A percentile compares a stretch with the other conserved stretches of the same genome.
phyloP scores from a whole-genome alignment of 2,888 invertebrate species.

The Dioctria rufipes region DNA sequence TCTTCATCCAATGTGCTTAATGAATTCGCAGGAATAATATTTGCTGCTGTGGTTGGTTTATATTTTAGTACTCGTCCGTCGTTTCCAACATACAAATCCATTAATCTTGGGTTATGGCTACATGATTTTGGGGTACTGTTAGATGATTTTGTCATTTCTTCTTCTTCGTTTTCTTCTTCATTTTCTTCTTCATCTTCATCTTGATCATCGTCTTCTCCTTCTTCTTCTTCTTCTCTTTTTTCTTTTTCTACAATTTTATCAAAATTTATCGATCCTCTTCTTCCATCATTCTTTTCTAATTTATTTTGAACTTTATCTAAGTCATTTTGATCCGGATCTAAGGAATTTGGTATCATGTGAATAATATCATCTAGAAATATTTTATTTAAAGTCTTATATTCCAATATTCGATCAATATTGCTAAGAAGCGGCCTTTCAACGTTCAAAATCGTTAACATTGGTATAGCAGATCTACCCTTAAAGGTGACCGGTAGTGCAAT shows the following conservation, averaged over 20 bases:
- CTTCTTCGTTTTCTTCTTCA: background rate
- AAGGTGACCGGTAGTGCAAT: conserved; percentile 62
- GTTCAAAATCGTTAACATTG: conserved; percentile 63
- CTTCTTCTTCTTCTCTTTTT: no score
- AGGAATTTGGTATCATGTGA: background rate
- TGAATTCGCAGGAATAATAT: background rate
- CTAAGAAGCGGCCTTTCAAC: conserved; percentile 21
- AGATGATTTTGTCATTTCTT: background rate
- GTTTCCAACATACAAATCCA: conserved; percentile 5
- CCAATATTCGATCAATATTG: background rate
- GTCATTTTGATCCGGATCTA: background rate
- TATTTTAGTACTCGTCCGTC: conserved; percentile 12
- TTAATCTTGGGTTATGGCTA: background rate
- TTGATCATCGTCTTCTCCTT: background rate
- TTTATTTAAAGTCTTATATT: conserved; percentile 46
- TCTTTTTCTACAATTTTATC: no score
- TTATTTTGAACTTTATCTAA: conserved; percentile 3
- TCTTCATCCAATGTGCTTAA: conserved; percentile 27
- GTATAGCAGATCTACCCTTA: conserved; percentile 66
- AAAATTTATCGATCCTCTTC: no score
- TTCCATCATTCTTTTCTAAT: background rate
- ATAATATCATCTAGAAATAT: conserved; percentile 41
- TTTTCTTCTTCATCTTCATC: background rate
- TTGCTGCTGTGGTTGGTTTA: background rate
- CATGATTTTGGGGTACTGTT: background rate